phyloP scores from a whole-genome alignment of 2,888 invertebrate genomes.

The Rhorus exstirpatorius region DNA sequence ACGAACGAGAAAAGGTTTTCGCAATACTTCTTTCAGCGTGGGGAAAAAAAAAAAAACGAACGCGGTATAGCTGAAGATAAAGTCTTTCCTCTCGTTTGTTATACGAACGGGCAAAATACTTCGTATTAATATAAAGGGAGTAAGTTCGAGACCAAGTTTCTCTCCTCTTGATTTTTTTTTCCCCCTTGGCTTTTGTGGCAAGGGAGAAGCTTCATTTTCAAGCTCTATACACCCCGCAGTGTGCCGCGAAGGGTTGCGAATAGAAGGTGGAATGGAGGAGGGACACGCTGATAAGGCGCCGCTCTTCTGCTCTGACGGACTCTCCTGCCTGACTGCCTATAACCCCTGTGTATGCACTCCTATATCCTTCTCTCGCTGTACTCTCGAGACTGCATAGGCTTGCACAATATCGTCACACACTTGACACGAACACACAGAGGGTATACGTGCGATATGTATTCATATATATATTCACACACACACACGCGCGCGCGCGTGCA shows the following conservation, averaged over 20 bases:
- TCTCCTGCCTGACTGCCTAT: conserved; percentile 44
- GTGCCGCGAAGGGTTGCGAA: conserved; percentile 28
- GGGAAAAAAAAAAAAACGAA: too few species aligned
- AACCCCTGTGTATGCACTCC: conserved; percentile 6
- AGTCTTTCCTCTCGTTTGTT: too few species aligned
- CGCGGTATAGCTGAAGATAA: too few species aligned
- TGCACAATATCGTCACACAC: conserved; percentile 71
- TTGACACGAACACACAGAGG: conserved; percentile 57
- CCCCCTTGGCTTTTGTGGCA: background rate
- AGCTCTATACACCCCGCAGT: conserved; percentile 29
- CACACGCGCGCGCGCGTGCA: background rate
- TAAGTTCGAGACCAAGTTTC: conserved; percentile 28
- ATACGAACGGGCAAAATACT: background rate
- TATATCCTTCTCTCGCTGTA: conserved; percentile 50
- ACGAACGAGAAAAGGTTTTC: too few species aligned
- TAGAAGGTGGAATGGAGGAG: conserved; percentile 37
- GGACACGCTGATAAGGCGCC: conserved; percentile 68
- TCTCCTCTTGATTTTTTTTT: background rate
- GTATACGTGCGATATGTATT: conserved; percentile 29
- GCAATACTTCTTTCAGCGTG: background rate
- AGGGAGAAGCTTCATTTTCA: conserved; percentile 44
- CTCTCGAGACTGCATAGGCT: conserved; percentile 70
- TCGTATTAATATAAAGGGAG: background rate
- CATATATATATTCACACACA: background rate
- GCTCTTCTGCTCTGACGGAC: conserved; percentile 64